phyloP scores from a whole-genome alignment of 2,888 invertebrate genomes.

The Drosophila demipolita region DNA sequence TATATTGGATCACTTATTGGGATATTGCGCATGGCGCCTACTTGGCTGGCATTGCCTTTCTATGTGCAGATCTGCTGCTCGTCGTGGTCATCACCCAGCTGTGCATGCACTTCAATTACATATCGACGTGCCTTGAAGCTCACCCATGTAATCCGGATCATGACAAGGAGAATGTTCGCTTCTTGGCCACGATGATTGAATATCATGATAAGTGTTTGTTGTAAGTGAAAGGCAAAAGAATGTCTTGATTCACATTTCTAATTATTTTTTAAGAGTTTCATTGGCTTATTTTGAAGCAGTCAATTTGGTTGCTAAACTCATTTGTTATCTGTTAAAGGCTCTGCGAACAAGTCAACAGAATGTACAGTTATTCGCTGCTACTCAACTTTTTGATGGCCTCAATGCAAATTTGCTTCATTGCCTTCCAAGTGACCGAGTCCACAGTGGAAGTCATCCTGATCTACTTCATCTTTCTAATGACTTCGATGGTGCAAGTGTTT shows the following conservation, averaged over 20 bases:
- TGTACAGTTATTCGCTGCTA: conserved; percentile 77
- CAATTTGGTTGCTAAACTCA: background rate
- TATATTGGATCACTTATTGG: conserved; percentile 70
- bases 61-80: conserved; percentile 76
- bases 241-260: background rate
- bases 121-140: conserved; percentile 50
- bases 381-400: conserved; percentile 82
- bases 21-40: conserved; percentile 71
- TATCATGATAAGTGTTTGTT: conserved; percentile 76
- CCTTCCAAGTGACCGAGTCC: conserved; percentile 81
- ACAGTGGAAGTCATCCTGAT: conserved; percentile 73
- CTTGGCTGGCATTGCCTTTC: conserved; percentile 73
- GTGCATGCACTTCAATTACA: conserved; percentile 79
- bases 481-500: conserved; percentile 80
- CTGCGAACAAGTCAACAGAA: conserved; percentile 66
- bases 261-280: too few species aligned
- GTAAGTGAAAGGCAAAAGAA: conserved; percentile 53
- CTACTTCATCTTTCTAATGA: conserved; percentile 76
- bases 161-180: conserved; percentile 53
- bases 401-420: conserved; percentile 82
- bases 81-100: conserved; percentile 77
- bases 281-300: background rate
- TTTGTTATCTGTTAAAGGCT: conserved; percentile 52
- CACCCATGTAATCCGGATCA: conserved; percentile 45
- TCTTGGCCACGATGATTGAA: conserved; percentile 57